Base-by-base conservation (phyloP, 2,888 invertebrate genomes). In the Chloromyia formosa region DNA sequence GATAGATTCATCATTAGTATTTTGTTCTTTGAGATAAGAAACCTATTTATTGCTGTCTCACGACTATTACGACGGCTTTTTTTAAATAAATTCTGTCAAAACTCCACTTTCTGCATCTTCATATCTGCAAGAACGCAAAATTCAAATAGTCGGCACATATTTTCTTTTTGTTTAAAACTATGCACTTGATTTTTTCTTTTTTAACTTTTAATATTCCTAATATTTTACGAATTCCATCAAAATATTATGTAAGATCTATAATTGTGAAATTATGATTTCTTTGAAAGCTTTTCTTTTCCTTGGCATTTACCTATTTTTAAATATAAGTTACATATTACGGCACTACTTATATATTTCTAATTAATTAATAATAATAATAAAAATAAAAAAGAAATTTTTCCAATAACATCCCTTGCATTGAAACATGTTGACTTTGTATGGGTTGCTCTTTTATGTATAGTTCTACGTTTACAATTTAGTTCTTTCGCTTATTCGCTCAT, bases 331-430 rank as follows among this genome's bases (percentile, higher is more conserved):
- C 16, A n/a, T n/a, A 27, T 61, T 61, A 61, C 61, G 61, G 61
- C 61, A 61, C 61, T 61, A 27, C n/a, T n/a, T 16, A 61, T 27
- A 61, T 61, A 2, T 5, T n/a, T n/a, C n/a, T n/a, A n/a, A n/a
- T n/a, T n/a, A n/a, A n/a, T n/a, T n/a, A n/a, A n/a, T n/a, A 61
- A 35, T 61, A 61, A 61, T 27, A 35, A 14, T 61, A 61, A 61
- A 61, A 20, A 58, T 58, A n/a, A n/a, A n/a, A n/a, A n/a, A n/a
- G n/a, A n/a, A n/a, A 20, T 7, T 18, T 58, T n/a, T 60, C 5
- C 10, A 9, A 60, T 60, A 14, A 27, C 49, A 66, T 68, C 66
- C 66, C 66, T 69, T 69, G 56, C 40, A 68, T 68, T 69, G 69
- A 69, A 69, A 69, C 56, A 54, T 27, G 9, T 56, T n/a, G n/a